Evolutionary conservation across 2,888 invertebrate genomes (phyloP).

Genomic region (Agonopterix heracliana): DNA sequence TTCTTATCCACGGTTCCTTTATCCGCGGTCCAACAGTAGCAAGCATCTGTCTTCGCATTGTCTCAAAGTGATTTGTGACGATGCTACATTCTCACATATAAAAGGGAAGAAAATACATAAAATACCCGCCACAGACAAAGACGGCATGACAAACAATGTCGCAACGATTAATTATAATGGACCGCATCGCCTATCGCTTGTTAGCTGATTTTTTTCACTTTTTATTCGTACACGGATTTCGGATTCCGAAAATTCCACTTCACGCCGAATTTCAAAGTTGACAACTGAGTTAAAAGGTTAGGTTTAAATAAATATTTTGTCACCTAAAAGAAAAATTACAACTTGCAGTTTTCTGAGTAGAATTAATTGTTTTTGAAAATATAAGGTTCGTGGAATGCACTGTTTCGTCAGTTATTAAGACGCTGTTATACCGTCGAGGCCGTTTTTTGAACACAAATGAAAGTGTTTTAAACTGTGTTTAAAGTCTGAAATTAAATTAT

Average conservation of each 20-base stretch:
- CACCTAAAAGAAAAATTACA: not conserved
- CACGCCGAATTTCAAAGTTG: constrained; percentile 53
- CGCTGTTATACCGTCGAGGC: too few relatives aligned
- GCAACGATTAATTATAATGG: constrained; percentile 59
- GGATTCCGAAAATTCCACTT: constrained; percentile 49
- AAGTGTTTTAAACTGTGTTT: too few relatives aligned
- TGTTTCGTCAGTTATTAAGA: too few relatives aligned
- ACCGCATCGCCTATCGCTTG: constrained; percentile 41
- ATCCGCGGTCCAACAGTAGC: constrained; percentile 22
- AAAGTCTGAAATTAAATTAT: too few relatives aligned
- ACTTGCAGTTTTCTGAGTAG: too few relatives aligned
- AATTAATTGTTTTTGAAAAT: too few relatives aligned
- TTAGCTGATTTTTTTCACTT: constrained; percentile 43
- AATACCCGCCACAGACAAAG: constrained; percentile 22
- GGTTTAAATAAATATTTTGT: constrained; percentile 5
- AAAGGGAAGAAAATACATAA: constrained; percentile 26
- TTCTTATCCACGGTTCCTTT: constrained; percentile 10
- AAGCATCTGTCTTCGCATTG: constrained; percentile 53
- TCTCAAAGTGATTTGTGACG: constrained; percentile 56
- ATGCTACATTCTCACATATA: constrained; percentile 23
- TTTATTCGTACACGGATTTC: constrained; percentile 37
- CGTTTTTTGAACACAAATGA: too few relatives aligned
- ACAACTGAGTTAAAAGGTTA: constrained; percentile 36
- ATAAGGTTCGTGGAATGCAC: too few relatives aligned
- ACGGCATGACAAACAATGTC: constrained; percentile 23